Conservation (phyloP, 2,888 invertebrate species). For the Trypoxylon attenuatum region DNA sequence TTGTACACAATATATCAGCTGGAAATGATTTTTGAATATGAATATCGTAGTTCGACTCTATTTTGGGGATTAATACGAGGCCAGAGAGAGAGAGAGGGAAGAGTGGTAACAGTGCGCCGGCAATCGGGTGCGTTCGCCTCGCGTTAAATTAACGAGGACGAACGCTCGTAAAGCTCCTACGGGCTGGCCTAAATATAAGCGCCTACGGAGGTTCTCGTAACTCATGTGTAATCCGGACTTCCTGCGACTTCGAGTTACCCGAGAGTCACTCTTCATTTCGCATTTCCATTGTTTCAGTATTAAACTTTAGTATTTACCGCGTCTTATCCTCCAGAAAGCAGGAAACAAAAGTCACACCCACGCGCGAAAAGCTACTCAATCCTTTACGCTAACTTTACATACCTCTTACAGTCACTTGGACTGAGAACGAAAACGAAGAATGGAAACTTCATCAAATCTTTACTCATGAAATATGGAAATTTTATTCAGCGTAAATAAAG, state of each 20-base stretch:
- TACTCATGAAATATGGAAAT: too few species aligned
- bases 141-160: slow-evolving; percentile 54
- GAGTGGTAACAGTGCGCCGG: slow-evolving; percentile 22
- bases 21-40: slow-evolving; percentile 17
- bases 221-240: slow-evolving; percentile 55
- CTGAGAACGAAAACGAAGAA: too few species aligned
- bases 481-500: too few species aligned
- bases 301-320: too few species aligned
- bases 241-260: slow-evolving; percentile 39
- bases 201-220: slow-evolving; percentile 50
- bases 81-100: background rate
- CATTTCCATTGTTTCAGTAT: slow-evolving; percentile 3
- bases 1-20: too few species aligned
- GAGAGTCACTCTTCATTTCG: slow-evolving; percentile 14
- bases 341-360: too few species aligned
- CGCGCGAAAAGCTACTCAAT: too few species aligned
- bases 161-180: slow-evolving; percentile 62
- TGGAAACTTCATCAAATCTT: too few species aligned
- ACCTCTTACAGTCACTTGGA: too few species aligned
- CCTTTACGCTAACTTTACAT: too few species aligned
- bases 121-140: slow-evolving; percentile 35
- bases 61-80: slow-evolving; percentile 60
- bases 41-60: slow-evolving; percentile 49
- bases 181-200: slow-evolving; percentile 66
- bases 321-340: too few species aligned